Percentiles rank a stretch among this genome's conserved stretches.
phyloP scores from a whole-genome alignment of 2,113 vertebrate genomes.

The Mastomys natalensis region DNA sequence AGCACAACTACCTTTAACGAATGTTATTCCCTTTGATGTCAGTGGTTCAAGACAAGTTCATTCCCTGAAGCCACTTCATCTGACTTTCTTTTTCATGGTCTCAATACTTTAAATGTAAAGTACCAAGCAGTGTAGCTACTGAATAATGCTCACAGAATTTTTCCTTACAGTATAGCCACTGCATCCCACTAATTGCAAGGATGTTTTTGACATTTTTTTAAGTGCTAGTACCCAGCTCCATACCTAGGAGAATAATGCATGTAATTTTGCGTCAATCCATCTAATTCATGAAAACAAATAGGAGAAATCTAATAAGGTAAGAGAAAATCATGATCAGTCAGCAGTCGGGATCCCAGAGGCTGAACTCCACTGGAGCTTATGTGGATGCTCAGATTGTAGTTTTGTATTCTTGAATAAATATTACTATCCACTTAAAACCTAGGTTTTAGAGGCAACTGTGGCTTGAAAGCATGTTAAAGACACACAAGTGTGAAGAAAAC shows the following conservation, averaged over 20 bases:
- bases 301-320: constrained; percentile 3
- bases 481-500: background rate
- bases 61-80: background rate
- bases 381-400: background rate
- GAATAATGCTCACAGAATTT: background rate
- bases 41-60: background rate
- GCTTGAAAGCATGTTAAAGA: background rate
- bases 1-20: background rate
- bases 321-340: constrained; percentile 44
- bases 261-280: constrained; percentile 43
- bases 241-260: background rate
- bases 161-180: background rate
- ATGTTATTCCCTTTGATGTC: background rate
- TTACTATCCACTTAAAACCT: background rate
- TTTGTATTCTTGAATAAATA: constrained; percentile 4
- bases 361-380: background rate
- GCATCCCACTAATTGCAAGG: background rate
- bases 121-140: background rate
- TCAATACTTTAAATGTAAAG: constrained; percentile 52
- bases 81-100: background rate
- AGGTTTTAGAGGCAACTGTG: background rate
- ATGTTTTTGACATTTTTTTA: background rate
- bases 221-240: background rate
- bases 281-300: constrained; percentile 49
- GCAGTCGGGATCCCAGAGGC: background rate